Evolutionary conservation across 2,113 vertebrate genomes (phyloP).

Genomic region (Ophiodon elongatus): DNA sequence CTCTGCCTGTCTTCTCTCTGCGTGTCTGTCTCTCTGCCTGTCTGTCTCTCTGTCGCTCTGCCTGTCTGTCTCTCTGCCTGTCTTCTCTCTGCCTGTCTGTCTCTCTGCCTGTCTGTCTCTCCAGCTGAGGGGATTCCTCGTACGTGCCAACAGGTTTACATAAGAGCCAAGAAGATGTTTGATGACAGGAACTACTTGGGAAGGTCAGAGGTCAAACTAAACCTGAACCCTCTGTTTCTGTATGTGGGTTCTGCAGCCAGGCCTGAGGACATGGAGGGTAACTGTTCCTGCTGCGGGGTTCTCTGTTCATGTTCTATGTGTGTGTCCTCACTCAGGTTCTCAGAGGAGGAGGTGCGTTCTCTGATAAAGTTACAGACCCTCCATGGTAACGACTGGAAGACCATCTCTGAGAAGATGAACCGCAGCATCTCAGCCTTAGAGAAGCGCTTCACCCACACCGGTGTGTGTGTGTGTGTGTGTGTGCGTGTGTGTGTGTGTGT

Average conservation of each 20-base stretch:
- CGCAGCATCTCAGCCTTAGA: slow-evolving; percentile 72
- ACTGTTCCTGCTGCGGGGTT: no score
- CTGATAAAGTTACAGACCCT: slow-evolving; percentile 68
- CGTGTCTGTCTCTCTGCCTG: no score
- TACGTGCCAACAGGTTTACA: slow-evolving; percentile 63
- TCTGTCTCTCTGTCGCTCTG: neutral
- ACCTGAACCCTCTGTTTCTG: neutral
- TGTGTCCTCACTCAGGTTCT: slow-evolving; percentile 68
- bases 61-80: no score
- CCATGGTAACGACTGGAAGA: slow-evolving; percentile 79
- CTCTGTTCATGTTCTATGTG: neutral
- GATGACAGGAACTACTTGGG: slow-evolving; percentile 74
- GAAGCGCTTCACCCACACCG: slow-evolving; percentile 71
- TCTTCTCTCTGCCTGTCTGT: neutral
- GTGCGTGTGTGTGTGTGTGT: no score
- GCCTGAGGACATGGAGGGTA: neutral
- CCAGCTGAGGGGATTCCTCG: slow-evolving; percentile 78
- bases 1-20: neutral
- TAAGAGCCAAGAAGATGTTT: slow-evolving; percentile 73
- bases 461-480: slow-evolving; percentile 11
- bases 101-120: neutral
- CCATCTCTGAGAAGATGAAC: slow-evolving; percentile 72
- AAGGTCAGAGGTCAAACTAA: slow-evolving; percentile 64
- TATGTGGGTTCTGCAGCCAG: neutral
- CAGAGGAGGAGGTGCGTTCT: slow-evolving; percentile 56